Evolutionary conservation across 1,140 invertebrate species (phyloP), one percentile per base, ranked within the genome.

Genomic region (Drosophila murphyi): DNA sequence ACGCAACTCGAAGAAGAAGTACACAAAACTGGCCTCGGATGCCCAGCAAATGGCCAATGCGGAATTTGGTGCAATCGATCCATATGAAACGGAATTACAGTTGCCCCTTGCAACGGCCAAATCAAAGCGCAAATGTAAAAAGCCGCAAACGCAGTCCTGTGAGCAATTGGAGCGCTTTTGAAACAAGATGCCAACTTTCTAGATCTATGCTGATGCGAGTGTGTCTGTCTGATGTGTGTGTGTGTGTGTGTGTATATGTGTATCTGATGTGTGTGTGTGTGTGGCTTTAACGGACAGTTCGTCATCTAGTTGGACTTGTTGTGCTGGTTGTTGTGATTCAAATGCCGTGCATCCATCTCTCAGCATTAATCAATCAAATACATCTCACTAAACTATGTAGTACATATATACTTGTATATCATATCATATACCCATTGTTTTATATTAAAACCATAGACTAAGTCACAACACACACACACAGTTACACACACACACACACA

Each of bases 371-470:
- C 39, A 64, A 32, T 10, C 60, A 69, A 28, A 32, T 41, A 52
- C 32, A 59, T 51, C 10, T n/a, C 39, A 43, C 39, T 43, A 43
- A 43, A 43, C 52, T 39, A 20, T 28, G 52, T 64, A 32, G 5
- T 41, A 28, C 20, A 37, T 29, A 8, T 55, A 39, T 55, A 31
- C 32, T n/a, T 34, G 7, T 52, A 34, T 43, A 31, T n/a, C 29
- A 37, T 61, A 31, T 34, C 5, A 59, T 34, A 69, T 47, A 76
- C 72, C 72, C 72, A 79, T 77, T 90, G 86, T 90, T 90, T 90
- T 90, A 90, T 90, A 90, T 89, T 90, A 89, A 89, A 89, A 89
- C 86, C 78, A 61, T 76, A 86, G 75, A 68, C 63, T 78, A 76
- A 76, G 78, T 8, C 59, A 60, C 29, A 32, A 61, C 35, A 32